These are phyloP conservation scores for Unio delphinus DNA, from an alignment of 2,888 invertebrate genomes.

Conservation along the genomic window DNA sequence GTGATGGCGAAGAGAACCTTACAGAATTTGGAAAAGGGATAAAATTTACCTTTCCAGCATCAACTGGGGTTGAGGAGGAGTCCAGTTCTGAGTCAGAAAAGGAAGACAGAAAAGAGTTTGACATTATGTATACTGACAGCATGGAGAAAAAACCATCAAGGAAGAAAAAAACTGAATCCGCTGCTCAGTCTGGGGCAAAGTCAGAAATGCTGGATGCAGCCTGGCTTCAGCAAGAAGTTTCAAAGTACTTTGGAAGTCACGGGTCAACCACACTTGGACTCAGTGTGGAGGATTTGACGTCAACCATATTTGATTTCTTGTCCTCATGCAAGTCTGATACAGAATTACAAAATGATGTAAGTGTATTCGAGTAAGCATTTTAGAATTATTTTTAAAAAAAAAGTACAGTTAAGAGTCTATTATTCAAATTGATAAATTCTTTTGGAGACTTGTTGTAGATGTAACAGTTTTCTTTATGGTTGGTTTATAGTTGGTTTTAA, in stretches of 20 bases:
- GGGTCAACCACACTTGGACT: constrained; percentile 50
- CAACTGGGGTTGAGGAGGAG: constrained; percentile 27
- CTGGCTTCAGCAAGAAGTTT: constrained; percentile 49
- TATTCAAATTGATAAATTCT: no score
- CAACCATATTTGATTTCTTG: constrained; percentile 66
- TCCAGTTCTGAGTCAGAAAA: constrained; percentile 60
- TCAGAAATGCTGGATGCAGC: constrained; percentile 30
- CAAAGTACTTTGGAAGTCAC: constrained; percentile 40
- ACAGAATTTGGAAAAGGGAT: constrained; percentile 59
- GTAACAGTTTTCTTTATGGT: no score
- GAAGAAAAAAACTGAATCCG: background rate
- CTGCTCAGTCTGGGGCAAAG: background rate
- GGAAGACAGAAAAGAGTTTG: constrained; percentile 30
- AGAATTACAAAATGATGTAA: constrained; percentile 68
- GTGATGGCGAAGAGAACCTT: constrained; percentile 51
- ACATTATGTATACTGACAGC: constrained; percentile 18
- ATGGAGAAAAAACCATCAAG: constrained; percentile 12
- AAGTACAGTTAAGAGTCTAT: no score
- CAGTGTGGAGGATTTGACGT: constrained; percentile 56
- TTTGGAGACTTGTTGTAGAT: no score
- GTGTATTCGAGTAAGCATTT: constrained; percentile 3
- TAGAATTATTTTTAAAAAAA: no score
- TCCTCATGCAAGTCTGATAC: constrained; percentile 60
- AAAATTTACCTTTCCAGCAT: constrained; percentile 43
- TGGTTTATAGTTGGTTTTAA: no score